Conservation (phyloP, 2,113 vertebrate genomes). For the Hippoglossus stenolepis region DNA sequence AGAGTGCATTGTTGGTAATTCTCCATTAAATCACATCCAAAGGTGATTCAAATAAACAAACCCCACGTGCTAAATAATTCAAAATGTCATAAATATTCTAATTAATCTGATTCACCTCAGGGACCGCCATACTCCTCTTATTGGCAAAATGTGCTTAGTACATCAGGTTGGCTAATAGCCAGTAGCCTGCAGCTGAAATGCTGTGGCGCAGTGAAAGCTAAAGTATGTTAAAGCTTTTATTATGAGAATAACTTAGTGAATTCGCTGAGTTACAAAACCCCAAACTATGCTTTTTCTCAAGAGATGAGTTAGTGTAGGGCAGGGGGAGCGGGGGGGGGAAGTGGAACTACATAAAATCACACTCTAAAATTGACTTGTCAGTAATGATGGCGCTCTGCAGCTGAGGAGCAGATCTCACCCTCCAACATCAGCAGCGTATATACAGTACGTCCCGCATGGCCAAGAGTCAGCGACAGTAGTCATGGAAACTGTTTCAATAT, state of each 20-base stretch:
- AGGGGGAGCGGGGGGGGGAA: background rate
- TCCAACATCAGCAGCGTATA: background rate
- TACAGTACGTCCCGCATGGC: background rate
- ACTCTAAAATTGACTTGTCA: background rate
- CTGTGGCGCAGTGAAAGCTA: background rate
- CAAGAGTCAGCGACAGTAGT: background rate
- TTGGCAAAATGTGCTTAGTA: background rate
- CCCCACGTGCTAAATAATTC: background rate
- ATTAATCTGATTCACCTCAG: background rate
- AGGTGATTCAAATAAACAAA: conserved; percentile 1
- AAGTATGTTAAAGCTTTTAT: background rate
- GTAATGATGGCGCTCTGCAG: conserved; percentile 2
- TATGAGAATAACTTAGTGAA: background rate
- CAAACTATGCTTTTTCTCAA: background rate
- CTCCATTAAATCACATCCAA: background rate
- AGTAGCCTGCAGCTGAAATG: background rate
- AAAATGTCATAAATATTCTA: conserved; percentile 4
- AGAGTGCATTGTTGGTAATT: background rate
- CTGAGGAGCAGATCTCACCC: conserved; percentile 18
- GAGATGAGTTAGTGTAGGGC: background rate
- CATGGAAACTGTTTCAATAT: conserved; percentile 31
- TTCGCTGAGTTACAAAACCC: background rate
- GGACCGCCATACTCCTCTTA: background rate
- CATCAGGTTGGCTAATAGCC: background rate
- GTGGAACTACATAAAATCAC: background rate